Conservation (phyloP, 2,113 vertebrate species). For the Vireo altiloquus region DNA sequence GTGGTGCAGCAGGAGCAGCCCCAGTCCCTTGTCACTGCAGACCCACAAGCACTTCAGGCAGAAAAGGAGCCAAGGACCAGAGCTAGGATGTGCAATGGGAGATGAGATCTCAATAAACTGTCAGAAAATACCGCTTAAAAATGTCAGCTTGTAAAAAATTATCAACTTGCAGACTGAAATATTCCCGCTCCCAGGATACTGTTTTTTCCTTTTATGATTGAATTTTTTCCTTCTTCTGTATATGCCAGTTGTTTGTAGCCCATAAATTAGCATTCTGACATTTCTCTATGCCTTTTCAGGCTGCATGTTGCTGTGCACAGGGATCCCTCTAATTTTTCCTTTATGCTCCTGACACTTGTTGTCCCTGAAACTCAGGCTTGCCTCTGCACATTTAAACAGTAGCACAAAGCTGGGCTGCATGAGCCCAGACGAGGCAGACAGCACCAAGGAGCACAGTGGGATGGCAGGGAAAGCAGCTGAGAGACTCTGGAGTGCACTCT, state of each 20-base stretch:
- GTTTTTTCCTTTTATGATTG: not conserved
- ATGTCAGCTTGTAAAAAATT: not conserved
- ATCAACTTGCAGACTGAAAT: not conserved
- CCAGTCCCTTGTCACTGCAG: not conserved
- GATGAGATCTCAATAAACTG: not conserved
- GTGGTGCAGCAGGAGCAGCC: not conserved
- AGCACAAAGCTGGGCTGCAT: not conserved
- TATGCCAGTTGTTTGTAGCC: not conserved
- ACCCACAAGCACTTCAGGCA: rapidly evolving
- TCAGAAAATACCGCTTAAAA: not conserved
- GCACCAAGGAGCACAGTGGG: not conserved
- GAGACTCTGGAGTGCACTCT: not conserved
- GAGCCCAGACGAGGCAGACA: not conserved
- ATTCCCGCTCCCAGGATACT: not conserved
- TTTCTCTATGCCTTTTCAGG: not conserved
- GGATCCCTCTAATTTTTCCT: not conserved
- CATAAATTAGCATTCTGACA: not conserved
- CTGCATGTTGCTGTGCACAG: not conserved
- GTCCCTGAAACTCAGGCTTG: not conserved
- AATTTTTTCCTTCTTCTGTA: not conserved
- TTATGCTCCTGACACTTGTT: not conserved
- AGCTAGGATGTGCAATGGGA: not conserved
- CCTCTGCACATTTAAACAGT: not conserved
- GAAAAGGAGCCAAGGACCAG: not conserved
- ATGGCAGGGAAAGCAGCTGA: not conserved